phyloP scores from a whole-genome alignment of 2,113 vertebrate species.

The Diglossa brunneiventris region DNA sequence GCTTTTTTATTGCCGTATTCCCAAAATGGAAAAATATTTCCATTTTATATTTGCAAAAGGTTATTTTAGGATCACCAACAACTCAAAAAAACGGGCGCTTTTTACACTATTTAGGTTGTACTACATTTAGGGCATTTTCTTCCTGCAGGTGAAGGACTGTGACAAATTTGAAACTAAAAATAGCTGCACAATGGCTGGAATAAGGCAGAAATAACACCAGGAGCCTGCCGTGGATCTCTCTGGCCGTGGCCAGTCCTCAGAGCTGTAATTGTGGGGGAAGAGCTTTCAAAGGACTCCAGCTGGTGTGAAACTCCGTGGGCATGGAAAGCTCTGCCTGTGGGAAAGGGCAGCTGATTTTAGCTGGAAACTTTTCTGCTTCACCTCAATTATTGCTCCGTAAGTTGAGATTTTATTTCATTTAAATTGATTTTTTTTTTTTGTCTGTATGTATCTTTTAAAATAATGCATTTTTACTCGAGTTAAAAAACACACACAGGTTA shows the following conservation, averaged over 20 bases:
- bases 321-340: neutral
- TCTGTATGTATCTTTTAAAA: neutral
- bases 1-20: neutral
- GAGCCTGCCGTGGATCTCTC: neutral
- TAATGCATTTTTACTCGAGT: rapidly evolving
- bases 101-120: neutral
- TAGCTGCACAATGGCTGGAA: neutral
- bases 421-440: neutral
- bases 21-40: neutral
- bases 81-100: neutral
- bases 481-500: neutral
- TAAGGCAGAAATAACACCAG: neutral
- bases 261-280: neutral
- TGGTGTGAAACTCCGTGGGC: neutral
- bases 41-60: neutral
- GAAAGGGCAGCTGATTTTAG: neutral
- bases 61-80: neutral
- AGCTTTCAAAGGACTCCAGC: neutral
- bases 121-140: neutral
- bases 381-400: neutral
- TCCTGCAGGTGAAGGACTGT: neutral
- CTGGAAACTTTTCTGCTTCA: neutral
- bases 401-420: neutral
- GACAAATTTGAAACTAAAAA: neutral
- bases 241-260: neutral